Evolutionary conservation across 2,888 invertebrate genomes (phyloP), one percentile per base, ranked within the genome.

Genomic region (Lordiphosa andalusiaca): DNA sequence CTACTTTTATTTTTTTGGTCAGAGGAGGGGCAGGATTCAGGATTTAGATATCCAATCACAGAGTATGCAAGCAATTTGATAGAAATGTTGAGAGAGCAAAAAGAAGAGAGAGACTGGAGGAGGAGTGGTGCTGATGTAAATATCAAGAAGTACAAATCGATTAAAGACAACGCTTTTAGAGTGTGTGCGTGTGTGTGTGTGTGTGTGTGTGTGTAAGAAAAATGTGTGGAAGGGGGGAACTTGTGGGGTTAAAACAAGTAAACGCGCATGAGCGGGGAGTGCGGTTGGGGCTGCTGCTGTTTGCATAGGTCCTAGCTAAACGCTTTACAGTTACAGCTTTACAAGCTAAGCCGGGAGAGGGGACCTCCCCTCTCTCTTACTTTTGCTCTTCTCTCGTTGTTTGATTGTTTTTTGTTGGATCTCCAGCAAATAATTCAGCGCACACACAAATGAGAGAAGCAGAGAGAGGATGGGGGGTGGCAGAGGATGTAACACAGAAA

Each of bases 141-240:
- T 82, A 82, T 85, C 72, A 78, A 82, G 70, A 76, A 80, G 74
- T 73, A 76, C 77, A 84, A 80, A 84, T 80, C 84, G 86, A 84
- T 85, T 84, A 82, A 84, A 85, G 72, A 66, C 82, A 77, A 71
- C 73, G 66, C 58, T 59, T 30, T 64, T 69, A 54, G 48, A 72
- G 69, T 62, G 53, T 67, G 57, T 57, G 64, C 57, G 69, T 64
- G 40, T 49, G 54, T 54, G 19, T 19, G 53, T 67, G 19, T 19
- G 19, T 19, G 19, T 19, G 19, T 19, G 48, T 25, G 54, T 62
- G 33, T 58, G 50, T 47, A 16, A 3, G 47, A 23, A 23, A 23
- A 23, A 23, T 40, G 40, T 30, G 50, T 44, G 53, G 64, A 30
- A 56, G 19, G 13, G 16, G 37, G 23, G 42, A 35, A 41, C 39